Percentiles rank a stretch among this genome's conserved stretches.
phyloP scores from a whole-genome alignment of 2,113 vertebrate species.

The Oncorhynchus masou region DNA sequence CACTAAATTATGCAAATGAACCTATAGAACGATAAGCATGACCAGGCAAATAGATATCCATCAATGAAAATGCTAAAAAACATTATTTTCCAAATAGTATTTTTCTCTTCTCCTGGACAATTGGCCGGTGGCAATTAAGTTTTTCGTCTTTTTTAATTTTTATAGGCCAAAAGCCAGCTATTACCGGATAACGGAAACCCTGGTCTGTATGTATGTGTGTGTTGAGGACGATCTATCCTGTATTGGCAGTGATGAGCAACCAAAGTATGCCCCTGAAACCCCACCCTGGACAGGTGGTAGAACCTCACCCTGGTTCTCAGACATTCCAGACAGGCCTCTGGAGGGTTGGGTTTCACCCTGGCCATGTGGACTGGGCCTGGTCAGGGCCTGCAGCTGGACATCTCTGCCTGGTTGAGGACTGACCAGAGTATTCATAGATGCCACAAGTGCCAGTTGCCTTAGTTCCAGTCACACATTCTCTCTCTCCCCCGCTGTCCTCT shows the following conservation, averaged over 20 bases:
- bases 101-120: too few relatives aligned
- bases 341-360: conserved; percentile 22
- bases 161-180: too few relatives aligned
- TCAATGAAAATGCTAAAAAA: too few relatives aligned
- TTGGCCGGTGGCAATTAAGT: too few relatives aligned
- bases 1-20: too few relatives aligned
- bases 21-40: too few relatives aligned
- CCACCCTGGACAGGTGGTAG: conserved; percentile 49
- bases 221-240: background rate
- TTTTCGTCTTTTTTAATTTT: too few relatives aligned
- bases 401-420: background rate
- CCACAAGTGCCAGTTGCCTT: conserved; percentile 8
- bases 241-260: conserved; percentile 11
- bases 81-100: too few relatives aligned
- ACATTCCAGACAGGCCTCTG: conserved; percentile 36
- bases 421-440: conserved; percentile 1
- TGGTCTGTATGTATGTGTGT: conserved; percentile 1
- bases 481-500: too few relatives aligned
- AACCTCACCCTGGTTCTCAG: conserved; percentile 37
- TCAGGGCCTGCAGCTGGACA: background rate
- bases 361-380: background rate
- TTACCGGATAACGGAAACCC: too few relatives aligned
- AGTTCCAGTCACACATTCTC: background rate
- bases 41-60: too few relatives aligned
- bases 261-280: conserved; percentile 32